phyloP scores from a whole-genome alignment of 2,797 vertebrate genomes.

The Pangasius macronema region DNA sequence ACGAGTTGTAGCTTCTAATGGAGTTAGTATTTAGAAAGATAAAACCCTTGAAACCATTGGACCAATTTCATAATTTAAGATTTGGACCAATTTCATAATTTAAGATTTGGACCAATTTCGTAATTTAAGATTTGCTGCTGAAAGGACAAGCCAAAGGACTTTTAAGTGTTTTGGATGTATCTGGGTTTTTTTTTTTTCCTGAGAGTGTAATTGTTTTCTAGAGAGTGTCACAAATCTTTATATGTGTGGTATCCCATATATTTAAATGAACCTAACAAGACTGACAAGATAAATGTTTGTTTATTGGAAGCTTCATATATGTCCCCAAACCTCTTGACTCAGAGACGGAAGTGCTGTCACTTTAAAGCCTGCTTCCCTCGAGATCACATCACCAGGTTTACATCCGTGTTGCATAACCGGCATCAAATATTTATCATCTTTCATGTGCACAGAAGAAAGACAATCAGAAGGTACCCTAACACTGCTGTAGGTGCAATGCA shows the following conservation, averaged over 20 bases:
- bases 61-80: not conserved
- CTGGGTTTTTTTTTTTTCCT: too few species aligned
- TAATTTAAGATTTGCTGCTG: not conserved
- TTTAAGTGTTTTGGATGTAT: not conserved
- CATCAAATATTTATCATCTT: slow-evolving; percentile 14
- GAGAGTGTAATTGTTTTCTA: too few species aligned
- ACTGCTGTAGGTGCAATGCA: slow-evolving; percentile 7
- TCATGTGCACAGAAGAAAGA: not conserved
- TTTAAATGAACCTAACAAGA: not conserved
- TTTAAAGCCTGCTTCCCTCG: slow-evolving; percentile 8
- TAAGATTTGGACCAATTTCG: not conserved
- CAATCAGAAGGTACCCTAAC: slow-evolving; percentile 15
- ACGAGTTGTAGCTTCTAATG: not conserved
- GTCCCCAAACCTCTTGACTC: not conserved
- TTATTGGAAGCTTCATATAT: not conserved
- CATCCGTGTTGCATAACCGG: slow-evolving; percentile 31
- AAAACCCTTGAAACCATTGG: not conserved
- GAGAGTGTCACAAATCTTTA: not conserved
- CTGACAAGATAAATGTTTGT: not conserved
- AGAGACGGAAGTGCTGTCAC: not conserved
- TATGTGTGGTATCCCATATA: too few species aligned
- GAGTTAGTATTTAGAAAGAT: too few species aligned
- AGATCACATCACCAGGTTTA: slow-evolving; percentile 17
- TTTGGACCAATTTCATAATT: not conserved
- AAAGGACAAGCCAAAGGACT: not conserved